Evolutionary conservation across 2,797 vertebrate genomes (phyloP).

Genomic region (Gambusia yucatana): DNA sequence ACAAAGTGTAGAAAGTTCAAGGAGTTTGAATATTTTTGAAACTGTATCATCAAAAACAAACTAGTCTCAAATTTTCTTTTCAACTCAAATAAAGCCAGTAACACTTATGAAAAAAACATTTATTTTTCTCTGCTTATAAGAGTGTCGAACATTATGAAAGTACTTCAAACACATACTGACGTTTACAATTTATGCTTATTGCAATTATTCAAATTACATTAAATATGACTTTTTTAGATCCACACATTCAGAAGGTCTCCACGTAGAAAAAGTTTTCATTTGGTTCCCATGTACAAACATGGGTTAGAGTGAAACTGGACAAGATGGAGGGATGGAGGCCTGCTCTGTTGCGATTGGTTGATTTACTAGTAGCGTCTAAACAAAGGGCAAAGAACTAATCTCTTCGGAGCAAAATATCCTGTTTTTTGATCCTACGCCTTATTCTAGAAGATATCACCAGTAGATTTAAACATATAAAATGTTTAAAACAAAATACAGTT

Average conservation of each 20-base stretch:
- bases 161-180: conserved; percentile 12
- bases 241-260: conserved; percentile 28
- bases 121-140: conserved; percentile 47
- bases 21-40: too few species aligned
- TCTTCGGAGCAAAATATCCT: neutral
- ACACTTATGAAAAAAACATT: conserved; percentile 51
- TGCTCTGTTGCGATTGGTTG: conserved; percentile 3
- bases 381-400: neutral
- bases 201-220: conserved; percentile 35
- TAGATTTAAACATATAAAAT: neutral
- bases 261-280: conserved; percentile 29
- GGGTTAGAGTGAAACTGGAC: neutral
- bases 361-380: neutral
- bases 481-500: neutral
- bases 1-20: too few species aligned
- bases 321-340: too few species aligned
- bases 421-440: neutral
- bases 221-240: conserved; percentile 22
- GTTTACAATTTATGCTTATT: conserved; percentile 38
- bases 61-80: too few species aligned
- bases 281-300: neutral
- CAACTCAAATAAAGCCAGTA: neutral
- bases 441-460: neutral
- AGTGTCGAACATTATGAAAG: conserved; percentile 48
- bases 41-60: too few species aligned